A percentile compares a stretch with the other conserved stretches of the same genome.
phyloP scores from a whole-genome alignment of 92 coral and sea anemone genomes.

The Zoanthus solanderi region DNA sequence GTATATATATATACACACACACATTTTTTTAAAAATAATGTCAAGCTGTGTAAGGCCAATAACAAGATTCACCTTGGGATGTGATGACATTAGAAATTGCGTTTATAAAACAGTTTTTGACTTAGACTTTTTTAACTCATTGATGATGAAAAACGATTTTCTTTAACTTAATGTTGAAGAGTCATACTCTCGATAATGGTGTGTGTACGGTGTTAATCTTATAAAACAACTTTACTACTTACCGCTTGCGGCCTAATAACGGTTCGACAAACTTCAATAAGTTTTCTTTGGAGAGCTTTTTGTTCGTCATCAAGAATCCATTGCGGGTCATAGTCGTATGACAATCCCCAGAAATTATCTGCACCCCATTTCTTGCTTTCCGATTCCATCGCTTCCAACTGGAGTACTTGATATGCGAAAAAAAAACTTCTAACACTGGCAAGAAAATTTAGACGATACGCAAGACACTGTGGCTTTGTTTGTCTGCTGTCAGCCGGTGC shows the following conservation, averaged over 20 bases:
- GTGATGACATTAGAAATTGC: too few relatives aligned
- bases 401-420: background rate
- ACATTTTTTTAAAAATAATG: too few relatives aligned
- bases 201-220: background rate
- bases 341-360: constrained; percentile 29
- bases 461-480: too few relatives aligned
- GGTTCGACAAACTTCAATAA: constrained; percentile 39
- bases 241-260: constrained; percentile 46
- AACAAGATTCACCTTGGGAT: too few relatives aligned
- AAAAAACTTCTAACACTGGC: background rate
- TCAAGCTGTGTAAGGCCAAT: too few relatives aligned
- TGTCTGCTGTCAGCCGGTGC: too few relatives aligned
- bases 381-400: background rate
- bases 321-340: constrained; percentile 39
- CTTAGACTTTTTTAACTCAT: too few relatives aligned
- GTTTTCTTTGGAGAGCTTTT: constrained; percentile 15
- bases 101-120: too few relatives aligned
- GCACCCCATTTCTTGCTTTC: constrained; percentile 32
- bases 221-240: background rate
- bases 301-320: constrained; percentile 43
- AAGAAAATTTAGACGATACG: too few relatives aligned
- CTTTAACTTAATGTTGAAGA: background rate
- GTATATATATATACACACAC: too few relatives aligned
- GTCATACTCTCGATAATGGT: background rate
- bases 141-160: too few relatives aligned